These are phyloP conservation scores for Athetis lepigone DNA, from an alignment of 2,888 invertebrate genomes.

Conservation along the genomic window DNA sequence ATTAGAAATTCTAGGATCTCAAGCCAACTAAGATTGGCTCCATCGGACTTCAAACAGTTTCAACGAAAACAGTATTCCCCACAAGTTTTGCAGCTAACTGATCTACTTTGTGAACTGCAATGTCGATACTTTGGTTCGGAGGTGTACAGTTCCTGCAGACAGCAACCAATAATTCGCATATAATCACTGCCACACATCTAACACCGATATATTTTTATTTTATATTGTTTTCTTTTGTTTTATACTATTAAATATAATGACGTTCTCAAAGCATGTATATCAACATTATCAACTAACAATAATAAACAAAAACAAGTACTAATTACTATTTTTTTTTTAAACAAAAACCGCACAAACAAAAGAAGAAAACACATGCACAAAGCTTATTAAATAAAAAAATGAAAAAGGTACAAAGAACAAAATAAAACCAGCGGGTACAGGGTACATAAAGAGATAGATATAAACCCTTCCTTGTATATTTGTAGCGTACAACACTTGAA, in stretches of 20 bases:
- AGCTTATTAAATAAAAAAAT: conserved; percentile 25
- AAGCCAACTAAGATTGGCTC: conserved; percentile 44
- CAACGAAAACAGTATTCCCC: conserved; percentile 32
- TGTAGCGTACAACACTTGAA: conserved; percentile 75
- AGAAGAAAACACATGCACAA: not conserved
- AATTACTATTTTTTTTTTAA: too few species aligned
- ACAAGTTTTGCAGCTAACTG: conserved; percentile 57
- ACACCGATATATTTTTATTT: too few species aligned
- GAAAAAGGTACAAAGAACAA: conserved; percentile 42
- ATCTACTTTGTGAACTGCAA: conserved; percentile 40
- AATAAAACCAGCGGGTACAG: conserved; percentile 34
- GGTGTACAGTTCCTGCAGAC: conserved; percentile 34
- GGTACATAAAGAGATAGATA: conserved; percentile 35
- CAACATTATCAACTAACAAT: too few species aligned
- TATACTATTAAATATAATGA: too few species aligned
- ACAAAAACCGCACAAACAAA: not conserved
- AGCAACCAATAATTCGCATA: conserved; percentile 28
- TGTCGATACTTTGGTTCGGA: conserved; percentile 42
- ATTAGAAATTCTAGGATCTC: conserved; percentile 39
- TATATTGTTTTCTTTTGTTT: too few species aligned
- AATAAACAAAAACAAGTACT: too few species aligned
- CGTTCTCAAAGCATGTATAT: too few species aligned
- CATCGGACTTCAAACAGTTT: conserved; percentile 27
- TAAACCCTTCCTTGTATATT: conserved; percentile 56
- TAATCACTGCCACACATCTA: too few species aligned